Evolutionary conservation across 1,140 invertebrate genomes (phyloP), one percentile per base, ranked within the genome.

Genomic region (Heliothis subflexa): DNA sequence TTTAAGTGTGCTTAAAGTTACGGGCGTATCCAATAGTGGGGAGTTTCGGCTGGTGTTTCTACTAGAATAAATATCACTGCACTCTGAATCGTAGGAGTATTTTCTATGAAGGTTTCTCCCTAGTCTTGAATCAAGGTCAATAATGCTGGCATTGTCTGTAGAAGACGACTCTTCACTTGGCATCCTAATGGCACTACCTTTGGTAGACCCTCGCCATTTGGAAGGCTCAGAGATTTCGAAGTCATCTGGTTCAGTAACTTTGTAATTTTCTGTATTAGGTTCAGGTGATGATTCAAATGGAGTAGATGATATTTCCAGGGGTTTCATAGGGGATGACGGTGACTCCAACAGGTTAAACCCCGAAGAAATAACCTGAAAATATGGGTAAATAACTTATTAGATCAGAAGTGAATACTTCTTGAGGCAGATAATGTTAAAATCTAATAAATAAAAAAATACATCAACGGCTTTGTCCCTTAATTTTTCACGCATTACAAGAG

Each of bases 141-240:
- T 85, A 7, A 95, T 94, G 61, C 92, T 95, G 75, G 90, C 92
- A 83, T 85, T 91, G 66, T 89, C 91, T 55, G 90, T 86, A 7
- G 88, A 88, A 25, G 92, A 91, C 0, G 86, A 90, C 78, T 92
- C 90, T 79, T 92, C 92, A 61, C 95, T 95, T 0, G 96, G 95
- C 85, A 96, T 96, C 86, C 97, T 96, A 57, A 97, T 93, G 12
- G 96, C 97, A 70, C 95, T 94, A 21, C 95, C 88, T 84, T 95
- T 96, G 16, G 95, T 95, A 21, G 95, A 95, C 72, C 95, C 90
- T 75, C 95, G 94, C 96, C 96, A 96, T 81, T 95, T 96, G 28
- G 94, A 94, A 10, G 94, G 91, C 82, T 95, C 91, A n/a, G 91
- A 93, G 73, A 94, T 94, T 28, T 94, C 94, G 49, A 91, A 89